Base-by-base conservation (phyloP, 1,140 invertebrate species). In the Cotesia typhae region DNA sequence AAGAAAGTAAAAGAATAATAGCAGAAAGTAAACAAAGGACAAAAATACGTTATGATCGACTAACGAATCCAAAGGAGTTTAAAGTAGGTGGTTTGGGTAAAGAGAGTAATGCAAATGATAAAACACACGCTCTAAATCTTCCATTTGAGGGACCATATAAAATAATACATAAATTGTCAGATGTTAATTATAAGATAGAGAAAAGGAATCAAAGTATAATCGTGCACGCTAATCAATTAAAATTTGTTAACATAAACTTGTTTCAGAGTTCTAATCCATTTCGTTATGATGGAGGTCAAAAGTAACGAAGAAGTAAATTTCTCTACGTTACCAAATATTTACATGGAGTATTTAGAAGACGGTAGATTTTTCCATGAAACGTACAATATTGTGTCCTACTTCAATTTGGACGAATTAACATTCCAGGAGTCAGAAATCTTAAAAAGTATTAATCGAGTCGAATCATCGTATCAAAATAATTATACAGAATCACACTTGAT, bases 141-240 rank as follows among this genome's bases (percentile, higher is more conserved):
- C 65, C 71, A 28, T 73, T 52, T 12, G 66, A 73, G 28, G 71
- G 66, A 47, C 71, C 71, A 53, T 73, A 73, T 28, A 9, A 41
- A 63, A 53, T 53, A 53, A 59, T 53, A 12, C 35, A 69, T 35
- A 60, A 69, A 37, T 37, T 37, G 5, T 69, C 67, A 1, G 67
- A 69, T 59, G 67, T 69, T 69, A 68, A 73, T 63, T 73, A 73
- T 53, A 63, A 68, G 38, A 68, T 73, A 36, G 2, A 3, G n/a
- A 73, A 66, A 57, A 73, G 55, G 7, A 68, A 68, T 14, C 68
- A 68, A 63, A 17, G 36, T 17, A 17, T 68, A n/a, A 57, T 69
- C 37, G 28, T 69, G 14, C 35, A 69, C 59, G 67, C 67, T 12
- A 69, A 59, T 59, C 60, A 37, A 69, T 35, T 69, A 59, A 69